These are phyloP conservation scores for Pachydiplax longipennis DNA, from an alignment of 2,888 invertebrate genomes.

Conservation along the genomic window DNA sequence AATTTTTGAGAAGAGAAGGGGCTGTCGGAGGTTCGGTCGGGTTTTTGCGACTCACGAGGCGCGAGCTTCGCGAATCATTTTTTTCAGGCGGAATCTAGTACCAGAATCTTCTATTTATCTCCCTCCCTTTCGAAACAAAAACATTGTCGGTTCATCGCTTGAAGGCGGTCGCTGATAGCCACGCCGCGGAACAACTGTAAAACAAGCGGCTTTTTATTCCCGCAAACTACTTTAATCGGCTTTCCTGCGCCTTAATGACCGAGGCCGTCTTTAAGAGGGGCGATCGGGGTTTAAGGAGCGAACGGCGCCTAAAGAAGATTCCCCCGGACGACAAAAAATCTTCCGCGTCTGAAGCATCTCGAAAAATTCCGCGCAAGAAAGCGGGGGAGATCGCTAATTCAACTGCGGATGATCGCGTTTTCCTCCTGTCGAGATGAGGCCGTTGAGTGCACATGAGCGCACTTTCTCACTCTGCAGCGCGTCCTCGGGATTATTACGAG, in stretches of 20 bases:
- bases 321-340: not conserved
- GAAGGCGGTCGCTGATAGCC: not conserved
- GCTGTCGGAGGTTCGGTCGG: not conserved
- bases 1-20: not conserved
- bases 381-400: not conserved
- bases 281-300: not conserved
- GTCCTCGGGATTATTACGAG: too few species aligned
- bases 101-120: not conserved
- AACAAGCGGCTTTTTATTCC: not conserved
- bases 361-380: not conserved
- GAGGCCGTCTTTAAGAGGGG: not conserved
- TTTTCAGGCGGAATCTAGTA: not conserved
- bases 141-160: not conserved
- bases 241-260: not conserved
- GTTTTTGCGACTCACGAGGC: not conserved
- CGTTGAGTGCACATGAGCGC: not conserved
- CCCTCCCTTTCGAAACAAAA: not conserved
- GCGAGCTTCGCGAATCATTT: not conserved
- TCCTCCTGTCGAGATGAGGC: not conserved
- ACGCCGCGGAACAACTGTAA: not conserved
- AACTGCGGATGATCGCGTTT: not conserved
- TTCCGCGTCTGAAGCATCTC: not conserved
- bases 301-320: not conserved
- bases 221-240: not conserved
- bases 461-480: too few species aligned